These are phyloP conservation scores for Crocidura indochinensis DNA, from an alignment of 2,797 vertebrate species.

Conservation along the genomic window DNA sequence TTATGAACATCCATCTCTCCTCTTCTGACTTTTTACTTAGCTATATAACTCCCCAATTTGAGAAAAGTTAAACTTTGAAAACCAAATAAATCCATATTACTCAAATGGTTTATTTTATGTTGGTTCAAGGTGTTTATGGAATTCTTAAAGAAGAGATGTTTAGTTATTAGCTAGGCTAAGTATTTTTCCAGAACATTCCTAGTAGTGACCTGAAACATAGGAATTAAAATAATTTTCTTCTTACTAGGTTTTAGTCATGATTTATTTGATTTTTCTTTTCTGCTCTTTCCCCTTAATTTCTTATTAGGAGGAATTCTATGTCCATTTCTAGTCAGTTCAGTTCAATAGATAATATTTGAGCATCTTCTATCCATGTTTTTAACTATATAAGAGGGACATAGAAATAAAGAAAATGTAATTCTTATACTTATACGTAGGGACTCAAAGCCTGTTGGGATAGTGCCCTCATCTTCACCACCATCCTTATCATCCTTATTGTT, in stretches of 20 bases:
- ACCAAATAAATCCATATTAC: neutral
- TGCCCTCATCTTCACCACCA: too few relatives aligned
- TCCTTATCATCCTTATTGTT: neutral
- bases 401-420: constrained; percentile 36
- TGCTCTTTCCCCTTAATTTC: neutral
- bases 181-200: constrained; percentile 29
- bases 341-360: constrained; percentile 18
- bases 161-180: neutral
- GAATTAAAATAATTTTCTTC: neutral
- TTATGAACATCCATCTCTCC: neutral
- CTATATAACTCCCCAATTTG: too few relatives aligned
- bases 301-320: constrained; percentile 35
- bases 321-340: constrained; percentile 8
- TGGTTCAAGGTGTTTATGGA: neutral
- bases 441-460: neutral
- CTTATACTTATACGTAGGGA: neutral
- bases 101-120: constrained; percentile 5
- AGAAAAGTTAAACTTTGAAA: constrained; percentile 40
- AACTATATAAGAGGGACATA: neutral
- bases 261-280: constrained; percentile 33
- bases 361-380: constrained; percentile 29
- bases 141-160: neutral
- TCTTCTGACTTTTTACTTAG: too few relatives aligned
- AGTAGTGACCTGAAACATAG: neutral
- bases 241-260: constrained; percentile 29